Conservation (phyloP, 2,113 vertebrate genomes). For the Muscicapa adusta region DNA sequence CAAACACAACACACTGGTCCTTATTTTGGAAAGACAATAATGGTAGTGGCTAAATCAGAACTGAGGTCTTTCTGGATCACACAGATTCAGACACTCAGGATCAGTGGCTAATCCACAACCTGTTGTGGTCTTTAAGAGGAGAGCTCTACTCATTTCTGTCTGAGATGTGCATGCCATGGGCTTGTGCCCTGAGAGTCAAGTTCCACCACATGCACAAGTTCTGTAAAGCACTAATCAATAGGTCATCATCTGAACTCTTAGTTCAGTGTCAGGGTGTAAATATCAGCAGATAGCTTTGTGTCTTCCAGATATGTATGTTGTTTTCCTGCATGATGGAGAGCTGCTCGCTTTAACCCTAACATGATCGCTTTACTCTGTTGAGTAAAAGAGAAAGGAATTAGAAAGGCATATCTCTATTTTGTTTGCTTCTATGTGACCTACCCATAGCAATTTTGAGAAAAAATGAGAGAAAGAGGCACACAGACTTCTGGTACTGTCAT, state of each 20-base stretch:
- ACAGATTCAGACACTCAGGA: background rate
- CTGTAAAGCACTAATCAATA: background rate
- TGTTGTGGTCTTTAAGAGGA: background rate
- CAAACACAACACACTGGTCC: background rate
- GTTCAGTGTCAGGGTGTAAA: background rate
- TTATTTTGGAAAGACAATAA: background rate
- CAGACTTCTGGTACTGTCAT: background rate
- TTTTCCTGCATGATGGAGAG: background rate
- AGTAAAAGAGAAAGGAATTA: background rate
- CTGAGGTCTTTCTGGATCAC: background rate
- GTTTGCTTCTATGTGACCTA: background rate
- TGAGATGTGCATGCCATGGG: background rate
- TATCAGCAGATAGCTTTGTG: background rate
- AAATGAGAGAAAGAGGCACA: background rate
- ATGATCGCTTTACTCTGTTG: background rate
- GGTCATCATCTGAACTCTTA: background rate
- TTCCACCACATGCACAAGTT: background rate
- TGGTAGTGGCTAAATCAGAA: background rate
- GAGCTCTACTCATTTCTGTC: background rate
- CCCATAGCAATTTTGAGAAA: background rate
- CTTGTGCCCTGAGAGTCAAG: background rate
- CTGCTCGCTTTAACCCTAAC: background rate
- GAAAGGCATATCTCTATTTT: background rate
- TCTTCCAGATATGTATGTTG: background rate
- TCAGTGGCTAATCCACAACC: background rate